A percentile compares a stretch with the other conserved stretches of the same genome.
These are phyloP conservation scores for Hyphantria cunea DNA, from an alignment of 1,140 invertebrate species.

Conservation along the genomic window DNA sequence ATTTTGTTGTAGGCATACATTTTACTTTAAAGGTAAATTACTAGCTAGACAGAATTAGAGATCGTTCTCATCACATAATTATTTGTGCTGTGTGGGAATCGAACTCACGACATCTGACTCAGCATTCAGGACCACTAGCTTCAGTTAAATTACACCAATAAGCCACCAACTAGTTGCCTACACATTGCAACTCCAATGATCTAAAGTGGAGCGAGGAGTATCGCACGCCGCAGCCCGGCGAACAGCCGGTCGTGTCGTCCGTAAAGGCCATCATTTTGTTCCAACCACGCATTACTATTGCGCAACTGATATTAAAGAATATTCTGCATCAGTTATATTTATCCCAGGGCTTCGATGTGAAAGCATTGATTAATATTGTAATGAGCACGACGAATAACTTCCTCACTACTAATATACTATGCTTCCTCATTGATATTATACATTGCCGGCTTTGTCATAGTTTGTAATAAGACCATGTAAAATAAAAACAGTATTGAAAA, in stretches of 20 bases:
- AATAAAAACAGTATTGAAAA: constrained; percentile 19
- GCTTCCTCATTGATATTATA: neutral
- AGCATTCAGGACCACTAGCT: no score
- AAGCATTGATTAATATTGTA: constrained; percentile 78
- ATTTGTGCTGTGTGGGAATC: no score
- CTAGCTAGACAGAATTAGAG: no score
- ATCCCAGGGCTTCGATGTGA: constrained; percentile 53
- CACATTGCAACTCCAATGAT: no score
- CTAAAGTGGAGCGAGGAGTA: neutral
- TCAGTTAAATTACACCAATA: no score
- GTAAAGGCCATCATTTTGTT: constrained; percentile 43
- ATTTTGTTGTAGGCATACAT: no score
- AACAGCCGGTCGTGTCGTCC: neutral
- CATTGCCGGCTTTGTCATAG: neutral
- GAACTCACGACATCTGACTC: no score
- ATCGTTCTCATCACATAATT: no score
- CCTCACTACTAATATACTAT: constrained; percentile 27
- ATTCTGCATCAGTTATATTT: constrained; percentile 60
- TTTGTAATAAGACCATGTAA: no score
- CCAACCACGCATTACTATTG: constrained; percentile 50
- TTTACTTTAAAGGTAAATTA: no score
- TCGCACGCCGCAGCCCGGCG: neutral
- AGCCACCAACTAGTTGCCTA: no score
- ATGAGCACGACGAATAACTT: constrained; percentile 59
- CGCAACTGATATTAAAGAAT: constrained; percentile 58